These are phyloP conservation scores for Cynaeus angustus DNA, from an alignment of 2,888 invertebrate genomes.

Conservation along the genomic window DNA sequence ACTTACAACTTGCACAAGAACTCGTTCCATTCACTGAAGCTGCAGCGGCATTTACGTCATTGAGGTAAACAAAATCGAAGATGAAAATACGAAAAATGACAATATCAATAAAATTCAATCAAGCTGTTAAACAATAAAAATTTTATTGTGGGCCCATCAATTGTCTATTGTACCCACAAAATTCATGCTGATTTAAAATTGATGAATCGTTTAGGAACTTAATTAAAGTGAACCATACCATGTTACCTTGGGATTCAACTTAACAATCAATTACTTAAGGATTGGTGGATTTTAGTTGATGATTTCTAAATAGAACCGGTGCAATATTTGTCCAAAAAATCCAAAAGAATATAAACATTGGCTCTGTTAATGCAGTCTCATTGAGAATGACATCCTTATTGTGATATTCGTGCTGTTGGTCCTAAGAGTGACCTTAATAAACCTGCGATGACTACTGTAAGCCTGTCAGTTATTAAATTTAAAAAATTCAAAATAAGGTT, in stretches of 20 bases:
- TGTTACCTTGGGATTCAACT: conserved; percentile 3
- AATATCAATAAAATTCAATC: conserved; percentile 6
- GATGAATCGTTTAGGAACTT: background rate
- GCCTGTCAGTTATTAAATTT: conserved; percentile 15
- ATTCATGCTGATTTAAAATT: conserved; percentile 1
- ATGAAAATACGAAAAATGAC: conserved; percentile 17
- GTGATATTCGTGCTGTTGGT: background rate
- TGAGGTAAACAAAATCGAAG: conserved; percentile 14
- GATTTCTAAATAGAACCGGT: conserved; percentile 1
- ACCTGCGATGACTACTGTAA: conserved; percentile 5
- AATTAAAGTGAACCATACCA: conserved; percentile 12
- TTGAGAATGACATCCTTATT: conserved; percentile 8
- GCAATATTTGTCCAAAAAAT: conserved; percentile 3
- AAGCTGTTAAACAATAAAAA: background rate
- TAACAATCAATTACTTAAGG: conserved; percentile 16
- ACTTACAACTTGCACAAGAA: conserved; percentile 39
- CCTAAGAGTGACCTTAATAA: conserved; percentile 29
- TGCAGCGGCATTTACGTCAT: conserved; percentile 18
- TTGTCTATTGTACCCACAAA: conserved; percentile 12
- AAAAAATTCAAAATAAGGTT: conserved; percentile 32
- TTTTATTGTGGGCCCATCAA: conserved; percentile 9
- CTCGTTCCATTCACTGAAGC: conserved; percentile 39
- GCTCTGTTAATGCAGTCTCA: conserved; percentile 2
- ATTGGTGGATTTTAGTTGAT: background rate
- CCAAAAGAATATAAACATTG: conserved; percentile 14